Evolutionary conservation across 1,140 invertebrate genomes (phyloP).

Genomic region (Ceratosolen fusciceps): DNA sequence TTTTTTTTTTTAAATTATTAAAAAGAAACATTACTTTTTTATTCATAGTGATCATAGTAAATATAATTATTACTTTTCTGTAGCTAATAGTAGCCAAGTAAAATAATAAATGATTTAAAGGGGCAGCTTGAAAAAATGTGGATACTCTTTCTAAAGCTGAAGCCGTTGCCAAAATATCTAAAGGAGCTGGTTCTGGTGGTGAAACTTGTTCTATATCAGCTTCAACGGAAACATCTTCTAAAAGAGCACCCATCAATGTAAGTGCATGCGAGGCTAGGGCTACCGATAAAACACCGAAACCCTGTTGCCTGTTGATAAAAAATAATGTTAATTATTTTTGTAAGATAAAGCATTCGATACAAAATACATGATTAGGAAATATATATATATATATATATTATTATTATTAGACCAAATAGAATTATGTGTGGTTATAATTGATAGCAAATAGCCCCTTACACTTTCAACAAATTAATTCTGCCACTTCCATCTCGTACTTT

Average conservation of each 20-base stretch:
- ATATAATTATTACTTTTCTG: slow-evolving; percentile 77
- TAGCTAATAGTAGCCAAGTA: slow-evolving; percentile 90
- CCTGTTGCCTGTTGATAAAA: slow-evolving; percentile 76
- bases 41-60: background rate
- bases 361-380: too few species aligned
- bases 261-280: slow-evolving; percentile 83
- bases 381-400: background rate
- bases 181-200: slow-evolving; percentile 71
- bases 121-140: slow-evolving; percentile 77
- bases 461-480: slow-evolving; percentile 79
- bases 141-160: slow-evolving; percentile 79
- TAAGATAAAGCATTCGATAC: too few species aligned
- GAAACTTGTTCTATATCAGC: slow-evolving; percentile 62
- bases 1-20: background rate
- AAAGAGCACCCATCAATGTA: slow-evolving; percentile 74
- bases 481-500: slow-evolving; percentile 75
- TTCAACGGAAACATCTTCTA: slow-evolving; percentile 75
- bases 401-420: background rate
- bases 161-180: slow-evolving; percentile 75
- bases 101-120: slow-evolving; percentile 86
- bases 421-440: background rate
- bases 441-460: slow-evolving; percentile 71
- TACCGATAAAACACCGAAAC: slow-evolving; percentile 86
- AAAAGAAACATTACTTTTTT: background rate
- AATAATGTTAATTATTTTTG: too few species aligned